Evolutionary conservation across 1,140 invertebrate genomes (phyloP), one percentile per base, ranked within the genome.

Genomic region (Lerema accius): DNA sequence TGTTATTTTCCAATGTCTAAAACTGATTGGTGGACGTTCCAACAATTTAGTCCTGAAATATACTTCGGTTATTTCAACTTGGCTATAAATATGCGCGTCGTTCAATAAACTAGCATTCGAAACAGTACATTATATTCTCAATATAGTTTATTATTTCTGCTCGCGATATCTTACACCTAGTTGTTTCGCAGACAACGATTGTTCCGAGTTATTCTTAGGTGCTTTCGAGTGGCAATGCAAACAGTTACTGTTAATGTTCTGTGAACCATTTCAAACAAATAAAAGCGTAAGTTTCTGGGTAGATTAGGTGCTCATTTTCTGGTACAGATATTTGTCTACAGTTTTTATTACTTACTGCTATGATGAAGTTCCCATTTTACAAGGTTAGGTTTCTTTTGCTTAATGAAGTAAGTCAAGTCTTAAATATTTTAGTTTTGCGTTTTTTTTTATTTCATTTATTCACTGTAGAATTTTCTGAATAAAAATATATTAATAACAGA

Each of bases 1-100:
- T 55, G 74, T 75, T 70, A 77, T 73, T 76, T 77, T 76, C 69
- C 72, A 60, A 73, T 73, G 71, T 77, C 69, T 78, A 79, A 77
- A 78, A 78, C 64, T 71, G 67, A 77, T 76, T 43, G 50, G 39
- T 68, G 16, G 39, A 26, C 17, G 23, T 43, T 42, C 40, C 51
- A 28, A 56, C 51, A 23, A 43, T 42, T 55, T 55, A 42, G 11
- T 32, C 26, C 23, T 43, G 16, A 26, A 56, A 56, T 56, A 32
- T 51, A 14, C 13, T 32, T 32, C 13, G 13, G 16, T 53, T 26
- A 53, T 26, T 10, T 43, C 19, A 56, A 56, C 40, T 42, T 42
- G n/a, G 7, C 19, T 56, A 56, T 45, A 56, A 43, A 43, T 42
- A 55, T 39, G 6, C 39, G 7, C 23, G 53, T 23, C 14, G 51